Percentiles rank a stretch among this genome's conserved stretches.
These are phyloP conservation scores for Macrotus californicus DNA, from an alignment of 2,113 vertebrate species.

Conservation along the genomic window DNA sequence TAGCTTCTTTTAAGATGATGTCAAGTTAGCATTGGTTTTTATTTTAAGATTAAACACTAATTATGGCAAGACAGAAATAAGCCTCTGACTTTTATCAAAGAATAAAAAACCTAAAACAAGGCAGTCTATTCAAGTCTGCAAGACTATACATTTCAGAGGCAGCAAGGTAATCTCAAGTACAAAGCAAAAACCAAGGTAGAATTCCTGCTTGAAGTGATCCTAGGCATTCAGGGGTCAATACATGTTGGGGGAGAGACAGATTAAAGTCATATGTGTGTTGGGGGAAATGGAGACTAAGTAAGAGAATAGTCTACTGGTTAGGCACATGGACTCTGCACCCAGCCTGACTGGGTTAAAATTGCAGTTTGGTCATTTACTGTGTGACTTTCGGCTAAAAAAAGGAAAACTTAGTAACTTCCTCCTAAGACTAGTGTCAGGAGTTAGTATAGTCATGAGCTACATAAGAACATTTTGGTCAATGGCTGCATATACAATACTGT, in stretches of 20 bases:
- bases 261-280: not conserved
- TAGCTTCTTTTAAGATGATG: not conserved
- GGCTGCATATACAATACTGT: not conserved
- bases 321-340: not conserved
- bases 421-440: not conserved
- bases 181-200: not conserved
- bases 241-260: not conserved
- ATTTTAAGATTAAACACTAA: constrained; percentile 17
- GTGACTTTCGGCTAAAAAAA: not conserved
- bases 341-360: not conserved
- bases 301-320: not conserved
- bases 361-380: not conserved
- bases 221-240: not conserved
- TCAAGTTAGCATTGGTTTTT: not conserved
- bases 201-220: not conserved
- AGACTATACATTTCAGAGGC: not conserved
- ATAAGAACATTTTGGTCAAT: not conserved
- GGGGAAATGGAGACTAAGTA: not conserved
- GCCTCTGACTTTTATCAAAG: not conserved
- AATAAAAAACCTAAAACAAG: not conserved
- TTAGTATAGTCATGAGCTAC: not conserved
- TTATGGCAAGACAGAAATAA: not conserved
- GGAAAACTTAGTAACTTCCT: not conserved
- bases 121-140: not conserved
- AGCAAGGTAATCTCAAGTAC: not conserved